A percentile compares a stretch with the other conserved stretches of the same genome.
These are phyloP conservation scores for Aurelia sp. DNA, from an alignment of 30 jellyfish, hydroid and myxozoan genomes.

Conservation along the genomic window DNA sequence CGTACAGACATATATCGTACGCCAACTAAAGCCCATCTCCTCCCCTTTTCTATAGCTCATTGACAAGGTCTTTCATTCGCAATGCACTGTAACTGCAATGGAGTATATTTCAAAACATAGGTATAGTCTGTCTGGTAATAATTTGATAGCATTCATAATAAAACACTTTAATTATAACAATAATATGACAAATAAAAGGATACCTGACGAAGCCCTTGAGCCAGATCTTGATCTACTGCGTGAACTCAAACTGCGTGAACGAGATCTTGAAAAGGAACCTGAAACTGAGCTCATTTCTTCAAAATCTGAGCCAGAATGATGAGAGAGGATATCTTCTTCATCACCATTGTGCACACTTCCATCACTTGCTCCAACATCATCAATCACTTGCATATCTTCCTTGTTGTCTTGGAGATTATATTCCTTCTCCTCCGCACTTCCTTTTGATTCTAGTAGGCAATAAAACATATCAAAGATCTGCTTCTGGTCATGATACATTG, in stretches of 20 bases:
- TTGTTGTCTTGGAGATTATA: constrained; percentile 74
- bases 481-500: background rate
- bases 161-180: background rate
- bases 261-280: constrained; percentile 73
- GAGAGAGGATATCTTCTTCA: constrained; percentile 70
- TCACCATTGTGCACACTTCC: constrained; percentile 62
- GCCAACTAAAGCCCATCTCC: too few relatives aligned
- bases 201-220: constrained; percentile 80
- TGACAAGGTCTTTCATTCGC: too few relatives aligned
- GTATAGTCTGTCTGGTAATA: too few relatives aligned
- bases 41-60: too few relatives aligned
- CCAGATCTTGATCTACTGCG: constrained; percentile 74
- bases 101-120: too few relatives aligned
- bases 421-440: constrained; percentile 55
- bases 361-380: constrained; percentile 79
- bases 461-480: background rate
- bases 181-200: constrained; percentile 8
- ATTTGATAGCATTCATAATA: too few relatives aligned
- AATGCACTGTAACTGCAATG: too few relatives aligned
- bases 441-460: constrained; percentile 18
- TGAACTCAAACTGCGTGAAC: constrained; percentile 49
- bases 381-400: constrained; percentile 88
- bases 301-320: constrained; percentile 75
- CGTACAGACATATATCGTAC: too few relatives aligned
- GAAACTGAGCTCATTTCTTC: constrained; percentile 79